These are phyloP conservation scores for Nematolebias whitei DNA, from an alignment of 2,113 vertebrate genomes.

Conservation along the genomic window DNA sequence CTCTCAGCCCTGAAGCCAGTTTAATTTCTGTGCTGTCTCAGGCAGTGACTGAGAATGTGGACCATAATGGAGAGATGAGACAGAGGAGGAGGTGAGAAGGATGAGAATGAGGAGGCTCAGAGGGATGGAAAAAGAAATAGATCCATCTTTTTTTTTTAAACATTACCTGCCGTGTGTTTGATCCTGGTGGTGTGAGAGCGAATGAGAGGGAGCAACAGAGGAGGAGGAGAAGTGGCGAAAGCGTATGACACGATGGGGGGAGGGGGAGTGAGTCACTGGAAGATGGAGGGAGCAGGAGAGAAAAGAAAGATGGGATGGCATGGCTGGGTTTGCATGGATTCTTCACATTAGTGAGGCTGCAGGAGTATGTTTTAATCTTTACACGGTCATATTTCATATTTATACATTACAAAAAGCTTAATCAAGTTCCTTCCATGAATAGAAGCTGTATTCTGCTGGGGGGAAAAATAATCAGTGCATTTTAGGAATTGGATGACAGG, in stretches of 20 bases:
- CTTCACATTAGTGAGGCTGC: not conserved
- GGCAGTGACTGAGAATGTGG: constrained; percentile 36
- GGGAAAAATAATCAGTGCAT: not conserved
- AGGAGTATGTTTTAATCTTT: not conserved
- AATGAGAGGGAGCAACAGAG: constrained; percentile 50
- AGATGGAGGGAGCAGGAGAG: constrained; percentile 53
- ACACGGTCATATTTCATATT: no score
- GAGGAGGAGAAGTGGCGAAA: constrained; percentile 51
- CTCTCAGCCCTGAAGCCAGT: constrained; percentile 45
- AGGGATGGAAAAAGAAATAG: constrained; percentile 50
- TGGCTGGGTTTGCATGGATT: constrained; percentile 15
- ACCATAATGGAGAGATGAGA: constrained; percentile 45
- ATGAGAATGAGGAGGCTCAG: constrained; percentile 10
- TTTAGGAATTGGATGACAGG: constrained; percentile 25
- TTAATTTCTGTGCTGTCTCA: constrained; percentile 47
- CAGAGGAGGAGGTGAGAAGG: constrained; percentile 28
- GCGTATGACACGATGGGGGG: constrained; percentile 62
- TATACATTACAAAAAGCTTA: not conserved
- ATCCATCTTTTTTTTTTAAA: constrained; percentile 67
- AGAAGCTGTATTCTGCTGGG: not conserved
- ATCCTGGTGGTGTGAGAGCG: constrained; percentile 60
- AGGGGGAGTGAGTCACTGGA: constrained; percentile 75
- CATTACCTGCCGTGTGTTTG: constrained; percentile 75
- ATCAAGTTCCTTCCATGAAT: no score
- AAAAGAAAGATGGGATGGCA: constrained; percentile 20